A percentile compares a stretch with the other conserved stretches of the same genome.
These are phyloP conservation scores for Drosophila engyochracea DNA, from an alignment of 2,888 invertebrate genomes.

Conservation along the genomic window DNA sequence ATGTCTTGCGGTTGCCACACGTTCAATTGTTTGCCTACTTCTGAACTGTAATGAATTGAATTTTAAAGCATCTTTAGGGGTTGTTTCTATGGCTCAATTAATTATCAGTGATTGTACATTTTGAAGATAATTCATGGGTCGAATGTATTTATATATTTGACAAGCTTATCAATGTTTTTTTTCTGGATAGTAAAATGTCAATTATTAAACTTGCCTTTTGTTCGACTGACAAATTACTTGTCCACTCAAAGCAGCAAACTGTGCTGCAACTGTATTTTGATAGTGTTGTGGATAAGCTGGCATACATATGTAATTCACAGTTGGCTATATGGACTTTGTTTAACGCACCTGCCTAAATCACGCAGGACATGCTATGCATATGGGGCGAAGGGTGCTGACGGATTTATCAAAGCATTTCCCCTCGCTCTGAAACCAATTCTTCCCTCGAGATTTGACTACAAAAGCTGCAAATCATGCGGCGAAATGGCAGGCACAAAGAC, in stretches of 20 bases:
- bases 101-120: slow-evolving; percentile 76
- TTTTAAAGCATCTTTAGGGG: slow-evolving; percentile 50
- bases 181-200: background rate
- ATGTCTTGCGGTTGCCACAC: slow-evolving; percentile 81
- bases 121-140: slow-evolving; percentile 52
- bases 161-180: background rate
- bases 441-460: slow-evolving; percentile 38
- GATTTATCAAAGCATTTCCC: slow-evolving; percentile 22
- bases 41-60: slow-evolving; percentile 67
- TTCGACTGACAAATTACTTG: background rate
- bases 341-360: slow-evolving; percentile 33
- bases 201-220: background rate
- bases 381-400: slow-evolving; percentile 15
- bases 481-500: slow-evolving; percentile 46
- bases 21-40: slow-evolving; percentile 13
- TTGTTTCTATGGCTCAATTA: slow-evolving; percentile 63
- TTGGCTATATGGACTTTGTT: background rate
- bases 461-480: slow-evolving; percentile 41
- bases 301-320: background rate
- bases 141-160: background rate
- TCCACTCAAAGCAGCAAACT: background rate
- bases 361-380: background rate
- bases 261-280: background rate
- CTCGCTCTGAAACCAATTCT: slow-evolving; percentile 32
- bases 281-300: slow-evolving; percentile 1